phyloP scores from a whole-genome alignment of 2,113 vertebrate genomes.

The Corapipo altera region DNA sequence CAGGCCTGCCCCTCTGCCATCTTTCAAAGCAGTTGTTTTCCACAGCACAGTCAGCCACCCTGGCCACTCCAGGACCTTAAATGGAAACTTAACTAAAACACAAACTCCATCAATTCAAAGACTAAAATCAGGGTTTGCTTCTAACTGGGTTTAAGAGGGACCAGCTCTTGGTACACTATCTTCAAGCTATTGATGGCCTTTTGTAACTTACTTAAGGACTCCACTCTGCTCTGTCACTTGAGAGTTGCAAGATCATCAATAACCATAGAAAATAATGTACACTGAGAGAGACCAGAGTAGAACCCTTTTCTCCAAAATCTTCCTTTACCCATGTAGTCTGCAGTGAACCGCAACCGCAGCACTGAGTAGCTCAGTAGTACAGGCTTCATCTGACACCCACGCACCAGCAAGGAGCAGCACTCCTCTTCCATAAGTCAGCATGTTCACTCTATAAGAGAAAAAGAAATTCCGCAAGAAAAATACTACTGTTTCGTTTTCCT shows the following conservation, averaged over 20 bases:
- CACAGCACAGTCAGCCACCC: background rate
- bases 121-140: background rate
- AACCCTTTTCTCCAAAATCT: background rate
- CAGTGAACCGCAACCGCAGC: background rate
- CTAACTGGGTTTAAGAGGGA: background rate
- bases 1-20: background rate
- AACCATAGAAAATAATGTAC: background rate
- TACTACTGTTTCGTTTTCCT: background rate
- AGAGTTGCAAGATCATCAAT: background rate
- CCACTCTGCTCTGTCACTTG: background rate
- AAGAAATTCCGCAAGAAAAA: constrained; percentile 3
- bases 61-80: background rate
- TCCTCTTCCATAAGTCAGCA: constrained; percentile 3
- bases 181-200: constrained; percentile 25
- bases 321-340: background rate
- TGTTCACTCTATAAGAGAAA: background rate
- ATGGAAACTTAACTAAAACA: background rate
- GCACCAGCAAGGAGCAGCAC: background rate
- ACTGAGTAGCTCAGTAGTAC: background rate
- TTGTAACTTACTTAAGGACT: background rate
- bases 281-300: background rate
- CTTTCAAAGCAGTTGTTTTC: background rate
- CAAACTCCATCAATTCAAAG: background rate
- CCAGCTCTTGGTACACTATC: background rate
- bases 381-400: constrained; percentile 11